phyloP scores from a whole-genome alignment of 2,113 vertebrate genomes.

The Bungarus multicinctus region DNA sequence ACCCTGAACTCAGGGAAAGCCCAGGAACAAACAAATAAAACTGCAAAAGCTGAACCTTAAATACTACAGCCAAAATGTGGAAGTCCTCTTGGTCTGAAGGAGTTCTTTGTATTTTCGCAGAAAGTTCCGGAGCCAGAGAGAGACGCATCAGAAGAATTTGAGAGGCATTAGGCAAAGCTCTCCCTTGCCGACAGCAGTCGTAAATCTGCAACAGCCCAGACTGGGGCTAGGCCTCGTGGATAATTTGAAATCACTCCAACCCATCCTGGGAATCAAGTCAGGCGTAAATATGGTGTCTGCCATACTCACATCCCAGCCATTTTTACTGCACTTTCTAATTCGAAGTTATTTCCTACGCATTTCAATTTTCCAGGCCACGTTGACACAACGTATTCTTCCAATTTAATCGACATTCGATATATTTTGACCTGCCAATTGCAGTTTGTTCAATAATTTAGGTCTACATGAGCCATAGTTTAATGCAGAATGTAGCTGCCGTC shows the following conservation, averaged over 20 bases:
- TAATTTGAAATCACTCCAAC: not conserved
- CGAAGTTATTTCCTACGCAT: not conserved
- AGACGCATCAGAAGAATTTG: not conserved
- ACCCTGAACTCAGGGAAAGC: too few relatives aligned
- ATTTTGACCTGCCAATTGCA: not conserved
- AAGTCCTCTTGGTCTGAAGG: accelerated
- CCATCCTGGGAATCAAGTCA: not conserved
- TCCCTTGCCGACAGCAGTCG: not conserved
- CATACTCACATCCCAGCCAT: not conserved
- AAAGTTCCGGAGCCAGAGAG: not conserved
- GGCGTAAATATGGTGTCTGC: not conserved
- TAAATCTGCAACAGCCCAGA: not conserved
- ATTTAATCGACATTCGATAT: not conserved
- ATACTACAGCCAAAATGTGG: accelerated
- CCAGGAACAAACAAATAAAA: not conserved
- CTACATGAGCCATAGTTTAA: too few relatives aligned
- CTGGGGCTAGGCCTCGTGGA: not conserved
- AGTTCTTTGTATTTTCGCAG: not conserved
- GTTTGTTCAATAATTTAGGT: not conserved
- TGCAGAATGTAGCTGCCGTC: not conserved
- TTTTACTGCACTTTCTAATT: not conserved
- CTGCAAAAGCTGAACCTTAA: too few relatives aligned
- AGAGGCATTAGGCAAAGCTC: conserved; percentile 18
- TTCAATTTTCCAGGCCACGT: not conserved
- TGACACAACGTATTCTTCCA: not conserved